Percentiles rank a stretch among this genome's conserved stretches.
These are phyloP conservation scores for Montipora sp. DNA, from an alignment of 64 coral and sea anemone genomes.

Conservation along the genomic window DNA sequence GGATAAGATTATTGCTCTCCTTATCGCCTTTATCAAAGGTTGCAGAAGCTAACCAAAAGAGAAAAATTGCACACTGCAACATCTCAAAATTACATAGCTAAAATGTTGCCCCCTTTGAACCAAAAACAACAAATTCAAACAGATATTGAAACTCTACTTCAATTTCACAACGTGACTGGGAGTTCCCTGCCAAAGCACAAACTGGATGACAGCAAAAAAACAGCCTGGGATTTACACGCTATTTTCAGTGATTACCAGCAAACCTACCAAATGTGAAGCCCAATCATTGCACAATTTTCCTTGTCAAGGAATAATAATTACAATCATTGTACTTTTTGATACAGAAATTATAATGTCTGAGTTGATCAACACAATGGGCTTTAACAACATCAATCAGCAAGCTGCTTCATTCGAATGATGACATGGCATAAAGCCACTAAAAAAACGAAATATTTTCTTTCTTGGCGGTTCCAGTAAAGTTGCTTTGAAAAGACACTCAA, in stretches of 20 bases:
- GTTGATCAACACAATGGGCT: not conserved
- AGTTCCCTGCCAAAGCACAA: not conserved
- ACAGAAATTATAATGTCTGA: not conserved
- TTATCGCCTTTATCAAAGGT: no score
- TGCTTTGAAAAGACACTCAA: conserved; percentile 4
- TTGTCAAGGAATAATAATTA: not conserved
- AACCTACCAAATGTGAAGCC: not conserved
- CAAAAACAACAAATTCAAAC: not conserved
- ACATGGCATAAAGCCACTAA: not conserved
- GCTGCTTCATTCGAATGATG: not conserved
- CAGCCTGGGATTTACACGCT: no score
- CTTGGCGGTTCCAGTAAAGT: conserved; percentile 32
- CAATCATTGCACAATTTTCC: not conserved
- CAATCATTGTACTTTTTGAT: not conserved
- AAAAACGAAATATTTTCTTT: conserved; percentile 13
- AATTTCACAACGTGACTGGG: not conserved
- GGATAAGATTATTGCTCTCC: no score
- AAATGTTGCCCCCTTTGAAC: not conserved
- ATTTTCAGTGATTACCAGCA: not conserved
- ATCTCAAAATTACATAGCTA: not conserved
- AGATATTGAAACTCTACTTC: not conserved
- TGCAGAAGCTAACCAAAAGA: no score
- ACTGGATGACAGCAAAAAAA: no score
- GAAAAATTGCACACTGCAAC: not conserved
- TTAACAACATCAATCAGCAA: not conserved